Evolutionary conservation across 2,888 invertebrate species (phyloP).

Genomic region (Conus canariensis): DNA sequence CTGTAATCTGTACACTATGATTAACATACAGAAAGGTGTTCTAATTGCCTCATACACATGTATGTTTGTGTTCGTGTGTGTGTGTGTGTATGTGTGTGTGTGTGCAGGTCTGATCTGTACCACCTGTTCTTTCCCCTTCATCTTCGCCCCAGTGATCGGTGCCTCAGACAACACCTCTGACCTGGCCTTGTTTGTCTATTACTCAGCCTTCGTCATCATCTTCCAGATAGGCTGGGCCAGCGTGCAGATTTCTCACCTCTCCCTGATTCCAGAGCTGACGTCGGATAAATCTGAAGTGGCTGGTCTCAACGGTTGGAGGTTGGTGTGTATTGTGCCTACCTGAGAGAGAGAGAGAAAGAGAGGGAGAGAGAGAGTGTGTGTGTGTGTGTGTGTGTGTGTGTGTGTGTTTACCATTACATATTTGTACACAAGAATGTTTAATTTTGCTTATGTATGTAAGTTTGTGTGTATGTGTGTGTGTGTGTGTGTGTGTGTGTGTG

Average conservation of each 20-base stretch:
- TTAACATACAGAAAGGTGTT: too few species aligned
- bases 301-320: constrained; percentile 43
- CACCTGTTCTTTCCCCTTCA: constrained; percentile 89
- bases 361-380: background rate
- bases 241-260: constrained; percentile 93
- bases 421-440: too few species aligned
- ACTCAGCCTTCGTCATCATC: constrained; percentile 81
- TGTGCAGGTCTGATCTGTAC: constrained; percentile 85
- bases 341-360: background rate
- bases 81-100: too few species aligned
- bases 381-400: background rate
- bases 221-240: constrained; percentile 96
- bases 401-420: background rate
- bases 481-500: background rate
- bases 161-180: constrained; percentile 83
- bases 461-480: background rate
- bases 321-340: background rate
- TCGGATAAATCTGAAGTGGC: constrained; percentile 52
- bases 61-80: too few species aligned
- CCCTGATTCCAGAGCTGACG: constrained; percentile 86
- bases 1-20: too few species aligned
- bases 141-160: constrained; percentile 88
- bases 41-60: too few species aligned
- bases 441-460: background rate
- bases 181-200: constrained; percentile 79